A percentile compares a stretch with the other conserved stretches of the same genome.
Conservation (phyloP, 1,140 invertebrate genomes). For the Solen grandis region DNA sequence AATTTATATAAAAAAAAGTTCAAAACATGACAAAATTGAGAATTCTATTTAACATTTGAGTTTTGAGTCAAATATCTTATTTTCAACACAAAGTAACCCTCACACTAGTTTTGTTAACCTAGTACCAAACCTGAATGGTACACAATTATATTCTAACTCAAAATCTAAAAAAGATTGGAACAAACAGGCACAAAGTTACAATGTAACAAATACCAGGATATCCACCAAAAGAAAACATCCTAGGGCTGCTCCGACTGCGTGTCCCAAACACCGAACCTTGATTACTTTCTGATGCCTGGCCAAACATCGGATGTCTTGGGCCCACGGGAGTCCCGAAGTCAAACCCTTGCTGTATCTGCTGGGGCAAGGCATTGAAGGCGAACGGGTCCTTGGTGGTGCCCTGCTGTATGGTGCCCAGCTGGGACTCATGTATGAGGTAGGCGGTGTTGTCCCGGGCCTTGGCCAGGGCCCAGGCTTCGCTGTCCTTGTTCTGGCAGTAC, state of each 20-base stretch:
- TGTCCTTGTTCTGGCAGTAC: slow-evolving; percentile 86
- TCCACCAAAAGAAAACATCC: slow-evolving; percentile 8
- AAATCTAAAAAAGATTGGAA: too few relatives aligned
- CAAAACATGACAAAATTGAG: too few relatives aligned
- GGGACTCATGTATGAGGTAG: slow-evolving; percentile 86
- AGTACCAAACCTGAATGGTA: too few relatives aligned
- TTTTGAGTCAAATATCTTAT: too few relatives aligned
- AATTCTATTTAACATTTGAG: too few relatives aligned
- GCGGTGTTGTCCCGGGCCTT: slow-evolving; percentile 86
- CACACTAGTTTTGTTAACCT: too few relatives aligned
- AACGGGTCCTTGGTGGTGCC: slow-evolving; percentile 72
- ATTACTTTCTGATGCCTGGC: background rate
- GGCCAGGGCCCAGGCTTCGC: slow-evolving; percentile 90
- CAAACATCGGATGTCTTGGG: slow-evolving; percentile 48
- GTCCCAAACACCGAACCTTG: slow-evolving; percentile 34
- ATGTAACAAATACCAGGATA: too few relatives aligned
- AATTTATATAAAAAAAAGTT: too few relatives aligned
- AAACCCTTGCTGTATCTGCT: slow-evolving; percentile 63
- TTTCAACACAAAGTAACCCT: too few relatives aligned
- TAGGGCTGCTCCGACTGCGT: slow-evolving; percentile 27
- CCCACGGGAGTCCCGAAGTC: slow-evolving; percentile 60
- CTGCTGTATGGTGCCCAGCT: slow-evolving; percentile 67
- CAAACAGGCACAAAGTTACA: too few relatives aligned
- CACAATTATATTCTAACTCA: too few relatives aligned
- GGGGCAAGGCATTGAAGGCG: slow-evolving; percentile 68